Evolutionary conservation across 2,888 invertebrate genomes (phyloP).

Genomic region (Tromatobia lineatoria): DNA sequence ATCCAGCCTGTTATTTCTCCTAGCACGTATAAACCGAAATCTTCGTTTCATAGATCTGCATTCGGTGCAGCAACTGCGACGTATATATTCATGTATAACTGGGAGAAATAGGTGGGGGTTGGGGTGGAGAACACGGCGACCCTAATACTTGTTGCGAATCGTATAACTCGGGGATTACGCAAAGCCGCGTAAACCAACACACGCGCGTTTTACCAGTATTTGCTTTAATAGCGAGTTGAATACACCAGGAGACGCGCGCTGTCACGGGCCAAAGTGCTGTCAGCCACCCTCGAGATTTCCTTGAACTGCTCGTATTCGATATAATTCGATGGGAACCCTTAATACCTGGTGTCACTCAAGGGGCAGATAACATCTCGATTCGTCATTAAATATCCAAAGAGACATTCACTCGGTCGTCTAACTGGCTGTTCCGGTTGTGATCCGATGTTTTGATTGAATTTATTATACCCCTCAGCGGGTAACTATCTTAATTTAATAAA

Average conservation of each 20-base stretch:
- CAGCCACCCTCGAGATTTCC: conserved; percentile 4
- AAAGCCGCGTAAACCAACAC: conserved; percentile 64
- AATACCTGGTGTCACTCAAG: conserved; percentile 5
- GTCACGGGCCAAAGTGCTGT: conserved; percentile 37
- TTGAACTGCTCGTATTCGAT: conserved; percentile 24
- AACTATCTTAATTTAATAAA: conserved; percentile 21
- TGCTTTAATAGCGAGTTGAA: neutral
- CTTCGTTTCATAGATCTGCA: conserved; percentile 60
- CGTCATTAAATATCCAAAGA: conserved; percentile 13
- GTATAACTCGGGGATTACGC: conserved; percentile 68
- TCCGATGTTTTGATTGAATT: conserved; percentile 29
- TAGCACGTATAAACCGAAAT: conserved; percentile 52
- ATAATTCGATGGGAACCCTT: conserved; percentile 47
- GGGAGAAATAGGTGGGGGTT: conserved; percentile 40
- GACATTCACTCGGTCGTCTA: conserved; percentile 4
- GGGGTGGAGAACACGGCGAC: conserved; percentile 51
- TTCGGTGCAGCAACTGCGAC: conserved; percentile 24
- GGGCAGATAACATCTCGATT: conserved; percentile 15
- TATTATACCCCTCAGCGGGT: neutral
- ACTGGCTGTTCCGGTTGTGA: neutral
- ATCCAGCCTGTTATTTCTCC: conserved; percentile 60
- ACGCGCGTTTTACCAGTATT: conserved; percentile 40
- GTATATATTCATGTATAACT: conserved; percentile 29
- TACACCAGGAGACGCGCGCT: neutral
- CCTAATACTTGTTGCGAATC: conserved; percentile 70